A percentile compares a stretch with the other conserved stretches of the same genome.
Evolutionary conservation across 2,888 invertebrate species (phyloP).

Genomic region (Epiblema foenella): DNA sequence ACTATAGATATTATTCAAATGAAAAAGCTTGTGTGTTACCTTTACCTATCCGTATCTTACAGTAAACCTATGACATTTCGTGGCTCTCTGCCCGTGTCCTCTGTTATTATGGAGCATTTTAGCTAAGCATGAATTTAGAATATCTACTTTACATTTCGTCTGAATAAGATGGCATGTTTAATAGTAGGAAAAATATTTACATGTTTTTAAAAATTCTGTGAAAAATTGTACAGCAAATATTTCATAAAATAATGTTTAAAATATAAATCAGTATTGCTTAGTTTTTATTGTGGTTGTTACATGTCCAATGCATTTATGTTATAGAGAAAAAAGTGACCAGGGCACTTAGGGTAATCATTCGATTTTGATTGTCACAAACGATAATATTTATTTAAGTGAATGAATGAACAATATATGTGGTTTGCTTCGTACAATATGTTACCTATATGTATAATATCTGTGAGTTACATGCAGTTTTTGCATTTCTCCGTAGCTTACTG

Average conservation of each 20-base stretch:
- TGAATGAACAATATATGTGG: not conserved
- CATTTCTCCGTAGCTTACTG: not conserved
- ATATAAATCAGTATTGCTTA: not conserved
- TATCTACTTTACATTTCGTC: constrained; percentile 5
- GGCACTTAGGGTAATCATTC: not conserved
- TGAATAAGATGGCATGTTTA: constrained; percentile 27
- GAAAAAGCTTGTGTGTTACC: constrained; percentile 1
- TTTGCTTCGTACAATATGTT: not conserved
- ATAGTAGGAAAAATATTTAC: not conserved
- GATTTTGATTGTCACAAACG: not conserved
- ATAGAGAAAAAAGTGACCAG: not conserved
- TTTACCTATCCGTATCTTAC: not conserved
- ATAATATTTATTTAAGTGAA: not conserved
- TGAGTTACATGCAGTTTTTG: not conserved
- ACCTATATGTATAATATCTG: not conserved
- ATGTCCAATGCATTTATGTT: too few species aligned
- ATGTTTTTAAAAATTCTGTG: not conserved
- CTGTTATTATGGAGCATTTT: not conserved
- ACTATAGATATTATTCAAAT: not conserved
- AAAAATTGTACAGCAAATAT: too few species aligned
- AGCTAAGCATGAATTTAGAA: constrained; percentile 34
- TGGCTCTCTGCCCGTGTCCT: not conserved
- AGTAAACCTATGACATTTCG: not conserved
- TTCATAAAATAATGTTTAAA: too few species aligned
- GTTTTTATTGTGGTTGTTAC: not conserved